phyloP scores from a whole-genome alignment of 2,888 invertebrate genomes.

The Noctua fimbriata region DNA sequence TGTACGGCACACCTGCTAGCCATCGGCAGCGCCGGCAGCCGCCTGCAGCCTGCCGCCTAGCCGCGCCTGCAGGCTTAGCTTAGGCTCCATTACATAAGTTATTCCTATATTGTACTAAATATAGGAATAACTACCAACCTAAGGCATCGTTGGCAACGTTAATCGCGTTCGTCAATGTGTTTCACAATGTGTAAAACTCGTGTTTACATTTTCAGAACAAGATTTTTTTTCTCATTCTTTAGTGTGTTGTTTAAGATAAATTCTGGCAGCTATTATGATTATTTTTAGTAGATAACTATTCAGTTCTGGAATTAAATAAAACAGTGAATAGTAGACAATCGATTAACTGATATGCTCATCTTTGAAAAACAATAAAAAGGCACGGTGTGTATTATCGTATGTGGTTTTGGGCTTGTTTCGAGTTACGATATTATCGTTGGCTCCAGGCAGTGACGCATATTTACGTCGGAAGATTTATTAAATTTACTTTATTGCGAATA shows the following conservation, averaged over 20 bases:
- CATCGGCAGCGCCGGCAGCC: background rate
- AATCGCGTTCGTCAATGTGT: background rate
- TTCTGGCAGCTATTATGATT: background rate
- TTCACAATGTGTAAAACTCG: background rate
- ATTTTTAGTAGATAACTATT: background rate
- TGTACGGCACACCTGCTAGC: background rate
- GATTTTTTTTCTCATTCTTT: background rate
- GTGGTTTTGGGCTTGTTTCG: background rate
- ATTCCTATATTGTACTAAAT: too few relatives aligned
- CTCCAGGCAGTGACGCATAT: slow-evolving; percentile 17
- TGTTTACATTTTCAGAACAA: slow-evolving; percentile 4
- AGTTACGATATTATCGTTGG: slow-evolving; percentile 4
- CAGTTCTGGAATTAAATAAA: background rate
- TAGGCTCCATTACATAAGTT: background rate
- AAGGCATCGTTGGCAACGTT: background rate
- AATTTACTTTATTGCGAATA: background rate
- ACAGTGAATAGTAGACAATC: background rate
- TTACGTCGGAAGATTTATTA: background rate
- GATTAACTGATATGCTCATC: background rate
- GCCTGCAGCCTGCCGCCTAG: background rate
- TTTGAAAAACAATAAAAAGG: slow-evolving; percentile 4
- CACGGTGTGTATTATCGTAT: background rate
- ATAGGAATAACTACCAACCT: too few relatives aligned
- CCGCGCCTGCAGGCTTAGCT: background rate
- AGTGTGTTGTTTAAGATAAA: background rate